Conservation (phyloP, 2,888 invertebrate species). For the Lutraria lutraria region DNA sequence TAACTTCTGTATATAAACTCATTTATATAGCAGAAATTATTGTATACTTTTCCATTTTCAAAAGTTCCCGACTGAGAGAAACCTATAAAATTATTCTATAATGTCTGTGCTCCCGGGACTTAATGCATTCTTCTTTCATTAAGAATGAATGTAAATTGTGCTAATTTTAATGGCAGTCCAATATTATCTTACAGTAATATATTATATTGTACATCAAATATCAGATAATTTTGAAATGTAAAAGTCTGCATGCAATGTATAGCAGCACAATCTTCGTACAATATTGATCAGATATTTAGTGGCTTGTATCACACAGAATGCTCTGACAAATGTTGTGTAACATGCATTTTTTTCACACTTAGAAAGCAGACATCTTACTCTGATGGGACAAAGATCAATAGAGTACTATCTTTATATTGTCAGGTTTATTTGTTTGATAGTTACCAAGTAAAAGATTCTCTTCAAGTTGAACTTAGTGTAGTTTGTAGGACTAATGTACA, state of each 20-base stretch:
- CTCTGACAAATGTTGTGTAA: not conserved
- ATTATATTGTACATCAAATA: not conserved
- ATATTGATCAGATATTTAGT: not conserved
- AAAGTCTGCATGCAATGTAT: not conserved
- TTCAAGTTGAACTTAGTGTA: not conserved
- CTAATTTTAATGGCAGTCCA: slow-evolving; percentile 1
- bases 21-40: not conserved
- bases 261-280: not conserved
- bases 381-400: slow-evolving; percentile 8
- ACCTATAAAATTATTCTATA: not conserved
- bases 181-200: not conserved
- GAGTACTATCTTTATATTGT: not conserved
- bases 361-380: not conserved
- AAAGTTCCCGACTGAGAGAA: not conserved
- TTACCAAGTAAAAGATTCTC: not conserved
- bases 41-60: slow-evolving; percentile 8
- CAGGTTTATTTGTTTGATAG: not conserved
- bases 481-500: not conserved
- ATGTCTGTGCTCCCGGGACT: not conserved
- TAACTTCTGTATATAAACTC: not conserved
- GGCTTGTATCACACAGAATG: not conserved
- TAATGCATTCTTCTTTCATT: slow-evolving; percentile 13
- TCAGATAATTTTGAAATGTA: not conserved
- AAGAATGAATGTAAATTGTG: not conserved
- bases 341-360: not conserved